Base-by-base conservation (phyloP, 1,140 invertebrate species). In the Neodiprion fabricii region DNA sequence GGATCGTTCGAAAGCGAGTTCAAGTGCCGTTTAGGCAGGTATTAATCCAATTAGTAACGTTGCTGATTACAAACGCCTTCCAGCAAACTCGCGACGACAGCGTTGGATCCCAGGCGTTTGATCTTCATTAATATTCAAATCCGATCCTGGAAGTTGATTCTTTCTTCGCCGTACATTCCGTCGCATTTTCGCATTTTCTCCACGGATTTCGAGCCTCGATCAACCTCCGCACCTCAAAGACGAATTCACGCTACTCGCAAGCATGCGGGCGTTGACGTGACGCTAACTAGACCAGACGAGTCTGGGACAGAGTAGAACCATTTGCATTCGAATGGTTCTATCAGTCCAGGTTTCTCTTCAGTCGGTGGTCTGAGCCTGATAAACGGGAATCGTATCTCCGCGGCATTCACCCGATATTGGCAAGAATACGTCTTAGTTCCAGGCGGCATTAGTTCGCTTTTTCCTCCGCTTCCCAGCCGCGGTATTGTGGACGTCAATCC, bases 311-410 rank as follows among this genome's bases (percentile, higher is more conserved):
- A 61, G 53, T 61, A 61, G 53, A 61, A 61, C 53, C 7, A 83
- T 84, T 83, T 83, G 82, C 81, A 83, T 83, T 79, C 80, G 77
- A 83, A 79, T 79, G 78, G 75, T 76, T 79, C 82, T 79, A 78
- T 81, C 79, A 81, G 78, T 80, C 79, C 78, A 74, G 78, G 77
- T 76, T 69, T 75, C 72, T 72, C 76, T 79, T 69, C 74, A 71
- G 78, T 81, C 53, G 53, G 53, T 9, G 11, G 11, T 14, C n/a
- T 12, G 53, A 61, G 53, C 53, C n/a, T 61, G 53, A 61, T 61
- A 61, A 61, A 61, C n/a, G 53, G 11, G 53, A 61, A 61, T 61
- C 53, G 53, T 17, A 61, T 61, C 53, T 61, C 11, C n/a, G 11
- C 53, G 9, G 53, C 53, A 61, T 61, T 61, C n/a, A 12, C 28